phyloP scores from a whole-genome alignment of 1,140 invertebrate genomes.

The Cataglyphis hispanica region DNA sequence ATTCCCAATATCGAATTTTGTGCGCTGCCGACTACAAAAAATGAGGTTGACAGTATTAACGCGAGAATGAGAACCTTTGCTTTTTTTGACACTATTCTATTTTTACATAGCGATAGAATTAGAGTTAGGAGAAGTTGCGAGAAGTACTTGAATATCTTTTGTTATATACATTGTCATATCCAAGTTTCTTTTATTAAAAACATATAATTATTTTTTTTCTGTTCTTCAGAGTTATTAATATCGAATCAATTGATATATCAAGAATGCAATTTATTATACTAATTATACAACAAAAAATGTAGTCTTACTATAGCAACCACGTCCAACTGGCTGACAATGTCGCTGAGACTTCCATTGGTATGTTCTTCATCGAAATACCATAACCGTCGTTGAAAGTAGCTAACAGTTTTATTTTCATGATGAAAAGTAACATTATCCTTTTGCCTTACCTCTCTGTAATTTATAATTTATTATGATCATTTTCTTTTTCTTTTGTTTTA shows the following conservation, averaged over 20 bases:
- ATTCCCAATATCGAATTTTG: constrained; percentile 87
- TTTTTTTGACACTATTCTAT: background rate
- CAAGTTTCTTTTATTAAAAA: too few relatives aligned
- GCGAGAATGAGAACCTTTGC: background rate
- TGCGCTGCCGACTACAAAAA: constrained; percentile 90
- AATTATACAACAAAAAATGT: constrained; percentile 16
- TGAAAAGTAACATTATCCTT: constrained; percentile 91
- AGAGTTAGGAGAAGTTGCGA: background rate
- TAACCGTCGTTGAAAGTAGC: constrained; percentile 91
- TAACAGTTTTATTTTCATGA: constrained; percentile 92
- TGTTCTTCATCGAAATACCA: constrained; percentile 92
- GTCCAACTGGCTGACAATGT: constrained; percentile 93
- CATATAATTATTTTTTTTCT: background rate
- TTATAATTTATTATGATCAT: background rate
- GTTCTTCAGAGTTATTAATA: background rate
- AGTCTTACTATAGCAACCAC: constrained; percentile 92
- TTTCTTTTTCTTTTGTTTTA: background rate
- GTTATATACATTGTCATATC: too few relatives aligned
- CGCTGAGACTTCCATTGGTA: constrained; percentile 92
- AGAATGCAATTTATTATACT: constrained; percentile 15
- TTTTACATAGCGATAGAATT: background rate
- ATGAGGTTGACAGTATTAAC: background rate
- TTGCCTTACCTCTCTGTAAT: constrained; percentile 89
- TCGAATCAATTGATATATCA: background rate
- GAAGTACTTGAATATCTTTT: background rate